These are phyloP conservation scores for Drosophila macrospina DNA, from an alignment of 2,888 invertebrate species.

Conservation along the genomic window DNA sequence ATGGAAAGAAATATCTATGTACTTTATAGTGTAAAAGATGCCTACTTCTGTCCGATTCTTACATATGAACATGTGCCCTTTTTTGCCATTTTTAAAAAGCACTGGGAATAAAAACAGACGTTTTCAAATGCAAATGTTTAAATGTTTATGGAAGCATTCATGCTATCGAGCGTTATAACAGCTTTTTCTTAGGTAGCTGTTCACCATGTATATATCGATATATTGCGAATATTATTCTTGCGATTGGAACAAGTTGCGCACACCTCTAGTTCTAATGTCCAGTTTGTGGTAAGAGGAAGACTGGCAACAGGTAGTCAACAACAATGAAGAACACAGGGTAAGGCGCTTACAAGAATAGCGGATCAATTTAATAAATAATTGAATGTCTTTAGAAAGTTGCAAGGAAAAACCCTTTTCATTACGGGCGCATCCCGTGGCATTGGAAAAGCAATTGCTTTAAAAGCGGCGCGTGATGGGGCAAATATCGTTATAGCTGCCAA, in stretches of 20 bases:
- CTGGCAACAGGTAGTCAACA: neutral
- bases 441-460: constrained; percentile 96
- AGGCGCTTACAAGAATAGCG: neutral
- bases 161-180: neutral
- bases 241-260: neutral
- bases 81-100: too few relatives aligned
- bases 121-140: too few relatives aligned
- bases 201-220: neutral
- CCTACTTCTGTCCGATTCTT: too few relatives aligned
- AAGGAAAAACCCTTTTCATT: constrained; percentile 96
- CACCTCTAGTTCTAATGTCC: constrained; percentile 20
- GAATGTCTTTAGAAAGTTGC: constrained; percentile 85
- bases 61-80: too few relatives aligned
- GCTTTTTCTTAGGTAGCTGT: neutral
- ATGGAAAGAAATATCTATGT: too few relatives aligned
- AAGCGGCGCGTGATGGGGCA: constrained; percentile 94
- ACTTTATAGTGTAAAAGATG: too few relatives aligned
- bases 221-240: neutral
- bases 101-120: too few relatives aligned
- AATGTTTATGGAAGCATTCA: neutral
- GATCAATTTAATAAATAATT: neutral
- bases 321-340: constrained; percentile 43
- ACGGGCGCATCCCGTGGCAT: constrained; percentile 99
- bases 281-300: neutral
- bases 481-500: constrained; percentile 95